Evolutionary conservation across 2,797 vertebrate genomes (phyloP).

Genomic region (Ambastaia sidthimunki): DNA sequence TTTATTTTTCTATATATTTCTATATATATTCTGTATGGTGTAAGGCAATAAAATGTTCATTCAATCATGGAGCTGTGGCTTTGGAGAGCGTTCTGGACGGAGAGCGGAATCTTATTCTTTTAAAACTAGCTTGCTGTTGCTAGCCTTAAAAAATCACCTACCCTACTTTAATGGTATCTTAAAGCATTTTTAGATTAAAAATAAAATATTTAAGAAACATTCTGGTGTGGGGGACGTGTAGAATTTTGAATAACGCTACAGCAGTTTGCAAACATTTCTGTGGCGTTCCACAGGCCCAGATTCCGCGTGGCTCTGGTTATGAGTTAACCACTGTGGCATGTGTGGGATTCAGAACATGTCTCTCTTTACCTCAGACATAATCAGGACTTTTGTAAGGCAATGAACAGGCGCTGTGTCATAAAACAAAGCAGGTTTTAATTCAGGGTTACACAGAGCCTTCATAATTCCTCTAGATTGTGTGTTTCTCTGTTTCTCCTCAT

Average conservation of each 20-base stretch:
- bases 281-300: background rate
- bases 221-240: background rate
- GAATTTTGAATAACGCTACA: background rate
- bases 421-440: background rate
- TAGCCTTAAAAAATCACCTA: too few species aligned
- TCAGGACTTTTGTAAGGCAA: background rate
- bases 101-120: too few species aligned
- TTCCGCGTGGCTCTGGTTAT: background rate
- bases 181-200: background rate
- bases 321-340: background rate
- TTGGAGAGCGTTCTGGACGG: too few species aligned
- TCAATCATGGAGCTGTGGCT: too few species aligned
- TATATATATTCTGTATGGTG: too few species aligned
- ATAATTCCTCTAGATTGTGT: background rate
- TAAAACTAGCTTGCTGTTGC: too few species aligned
- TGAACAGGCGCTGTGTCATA: background rate
- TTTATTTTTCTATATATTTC: too few species aligned
- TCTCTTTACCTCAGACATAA: background rate
- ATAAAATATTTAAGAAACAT: background rate
- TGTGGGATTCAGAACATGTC: background rate
- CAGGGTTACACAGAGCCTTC: background rate
- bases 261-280: background rate
- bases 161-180: too few species aligned
- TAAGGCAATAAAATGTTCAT: too few species aligned
- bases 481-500: conserved; percentile 4